Conservation (phyloP, 1,140 invertebrate genomes). For the Drosophila sturtevanti region DNA sequence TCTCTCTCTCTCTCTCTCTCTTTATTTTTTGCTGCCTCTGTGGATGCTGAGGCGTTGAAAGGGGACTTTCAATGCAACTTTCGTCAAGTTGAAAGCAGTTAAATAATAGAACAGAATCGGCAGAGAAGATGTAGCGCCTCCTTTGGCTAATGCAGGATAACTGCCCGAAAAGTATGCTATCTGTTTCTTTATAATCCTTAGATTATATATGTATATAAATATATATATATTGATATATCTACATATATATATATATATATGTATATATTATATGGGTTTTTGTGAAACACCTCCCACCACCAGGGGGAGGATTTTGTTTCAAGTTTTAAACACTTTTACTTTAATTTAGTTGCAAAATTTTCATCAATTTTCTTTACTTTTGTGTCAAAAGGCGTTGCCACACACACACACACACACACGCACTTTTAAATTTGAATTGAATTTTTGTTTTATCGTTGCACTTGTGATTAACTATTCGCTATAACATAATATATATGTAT, state of each 20-base stretch:
- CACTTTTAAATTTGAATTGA: not conserved
- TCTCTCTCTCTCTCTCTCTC: conserved; percentile 13
- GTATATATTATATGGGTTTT: conserved; percentile 22
- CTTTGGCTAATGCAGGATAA: conserved; percentile 25
- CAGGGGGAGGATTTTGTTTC: conserved; percentile 16
- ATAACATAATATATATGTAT: not conserved
- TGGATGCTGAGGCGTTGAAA: conserved; percentile 70
- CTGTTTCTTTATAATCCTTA: not conserved
- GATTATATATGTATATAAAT: conserved; percentile 54
- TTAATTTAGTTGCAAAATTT: conserved; percentile 37
- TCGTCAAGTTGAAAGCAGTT: conserved; percentile 78
- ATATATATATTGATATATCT: conserved; percentile 42
- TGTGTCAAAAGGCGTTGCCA: conserved; percentile 5
- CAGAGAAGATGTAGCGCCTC: conserved; percentile 17
- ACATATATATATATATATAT: conserved; percentile 51
- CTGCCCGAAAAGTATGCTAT: conserved; percentile 26
- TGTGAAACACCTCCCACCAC: not conserved
- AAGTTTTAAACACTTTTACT: conserved; percentile 27
- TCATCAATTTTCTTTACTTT: conserved; percentile 19
- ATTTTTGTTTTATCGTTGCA: not conserved
- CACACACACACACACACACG: not conserved
- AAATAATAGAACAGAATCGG: conserved; percentile 74
- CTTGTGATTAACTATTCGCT: not conserved
- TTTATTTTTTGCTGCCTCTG: not conserved
- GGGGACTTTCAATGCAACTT: conserved; percentile 69